Percentiles rank a stretch among this genome's conserved stretches.
These are phyloP conservation scores for Chionoecetes opilio DNA, from an alignment of 1,140 invertebrate genomes.

Conservation along the genomic window DNA sequence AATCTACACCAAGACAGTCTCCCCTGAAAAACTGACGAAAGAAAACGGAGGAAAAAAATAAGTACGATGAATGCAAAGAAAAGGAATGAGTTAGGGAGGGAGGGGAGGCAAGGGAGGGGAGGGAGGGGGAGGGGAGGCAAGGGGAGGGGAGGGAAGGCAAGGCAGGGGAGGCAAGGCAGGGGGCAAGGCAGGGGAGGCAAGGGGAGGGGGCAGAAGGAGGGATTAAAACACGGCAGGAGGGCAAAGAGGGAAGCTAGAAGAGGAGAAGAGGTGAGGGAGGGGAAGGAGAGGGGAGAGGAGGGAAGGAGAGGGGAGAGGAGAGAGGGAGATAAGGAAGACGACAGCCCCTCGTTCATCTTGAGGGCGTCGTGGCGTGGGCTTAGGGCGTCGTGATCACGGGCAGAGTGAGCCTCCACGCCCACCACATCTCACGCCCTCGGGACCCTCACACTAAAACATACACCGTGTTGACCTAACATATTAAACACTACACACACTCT, in stretches of 20 bases:
- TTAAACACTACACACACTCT: background rate
- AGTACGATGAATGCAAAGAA: background rate
- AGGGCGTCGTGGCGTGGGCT: background rate
- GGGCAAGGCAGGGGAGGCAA: background rate
- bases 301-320: conserved; percentile 5
- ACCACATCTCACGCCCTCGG: background rate
- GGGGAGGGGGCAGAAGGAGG: background rate
- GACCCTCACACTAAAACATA: background rate
- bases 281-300: conserved; percentile 6
- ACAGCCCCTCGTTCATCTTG: background rate
- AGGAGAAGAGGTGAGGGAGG: background rate
- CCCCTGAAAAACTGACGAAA: background rate
- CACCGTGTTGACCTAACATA: background rate
- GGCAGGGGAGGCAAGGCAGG: background rate
- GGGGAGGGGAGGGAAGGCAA: background rate
- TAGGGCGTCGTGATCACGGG: background rate
- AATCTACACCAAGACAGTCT: too few relatives aligned
- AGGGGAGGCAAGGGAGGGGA: background rate
- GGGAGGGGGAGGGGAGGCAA: background rate
- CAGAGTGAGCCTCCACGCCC: background rate
- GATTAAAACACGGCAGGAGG: background rate
- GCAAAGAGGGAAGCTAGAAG: background rate
- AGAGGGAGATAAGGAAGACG: background rate
- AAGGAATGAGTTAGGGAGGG: background rate
- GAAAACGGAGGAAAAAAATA: background rate